Conservation (phyloP, 2,888 invertebrate genomes). For the Agrotis ipsilon region DNA sequence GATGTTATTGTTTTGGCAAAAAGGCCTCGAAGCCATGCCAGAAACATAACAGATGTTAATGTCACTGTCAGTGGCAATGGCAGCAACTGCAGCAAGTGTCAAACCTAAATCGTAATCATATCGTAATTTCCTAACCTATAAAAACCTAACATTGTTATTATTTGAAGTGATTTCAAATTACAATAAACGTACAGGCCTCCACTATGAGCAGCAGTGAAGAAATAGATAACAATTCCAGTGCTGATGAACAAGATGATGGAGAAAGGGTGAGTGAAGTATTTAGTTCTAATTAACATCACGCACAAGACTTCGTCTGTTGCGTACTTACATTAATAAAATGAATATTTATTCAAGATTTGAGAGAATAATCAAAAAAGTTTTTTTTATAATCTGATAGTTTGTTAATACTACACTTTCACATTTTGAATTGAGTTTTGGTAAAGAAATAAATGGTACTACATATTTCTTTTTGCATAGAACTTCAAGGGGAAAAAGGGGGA, state of each 20-base stretch:
- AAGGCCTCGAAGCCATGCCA: too few species aligned
- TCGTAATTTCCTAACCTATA: conserved; percentile 33
- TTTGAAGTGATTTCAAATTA: not conserved
- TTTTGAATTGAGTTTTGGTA: too few species aligned
- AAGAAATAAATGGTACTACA: too few species aligned
- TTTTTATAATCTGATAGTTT: too few species aligned
- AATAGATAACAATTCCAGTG: conserved; percentile 60
- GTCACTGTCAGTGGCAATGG: too few species aligned
- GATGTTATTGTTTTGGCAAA: too few species aligned
- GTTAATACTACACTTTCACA: too few species aligned
- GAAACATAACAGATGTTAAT: too few species aligned
- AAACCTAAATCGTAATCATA: not conserved
- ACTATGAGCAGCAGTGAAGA: conserved; percentile 73
- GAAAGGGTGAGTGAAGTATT: conserved; percentile 74
- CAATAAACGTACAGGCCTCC: not conserved
- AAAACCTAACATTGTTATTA: conserved; percentile 9
- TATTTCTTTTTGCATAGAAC: too few species aligned
- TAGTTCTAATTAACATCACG: too few species aligned
- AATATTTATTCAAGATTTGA: not conserved
- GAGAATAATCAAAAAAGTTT: too few species aligned
- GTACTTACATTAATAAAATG: not conserved
- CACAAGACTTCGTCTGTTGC: not conserved
- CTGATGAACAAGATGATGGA: conserved; percentile 71
- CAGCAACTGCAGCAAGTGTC: not conserved
- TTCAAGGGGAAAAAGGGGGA: too few species aligned